Percentiles rank a stretch among this genome's conserved stretches.
Conservation (phyloP, 2,113 vertebrate genomes). For the Oxygymnocypris stewartii region DNA sequence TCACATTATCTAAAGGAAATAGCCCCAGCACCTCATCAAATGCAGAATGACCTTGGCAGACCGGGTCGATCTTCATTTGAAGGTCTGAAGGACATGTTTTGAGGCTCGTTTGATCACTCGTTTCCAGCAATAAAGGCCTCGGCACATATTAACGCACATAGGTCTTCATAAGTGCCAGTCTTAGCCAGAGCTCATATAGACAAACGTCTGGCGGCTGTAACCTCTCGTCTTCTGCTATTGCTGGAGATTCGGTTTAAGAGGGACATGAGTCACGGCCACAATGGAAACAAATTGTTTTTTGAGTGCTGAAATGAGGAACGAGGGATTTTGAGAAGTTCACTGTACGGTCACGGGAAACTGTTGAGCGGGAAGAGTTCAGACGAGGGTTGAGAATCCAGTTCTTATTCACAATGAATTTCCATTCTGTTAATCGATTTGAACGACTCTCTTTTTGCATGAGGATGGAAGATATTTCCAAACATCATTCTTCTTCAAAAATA, state of each 20-base stretch:
- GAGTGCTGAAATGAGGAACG: slow-evolving; percentile 1
- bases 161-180: slow-evolving; percentile 74
- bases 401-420: neutral
- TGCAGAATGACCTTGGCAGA: slow-evolving; percentile 47
- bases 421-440: neutral
- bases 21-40: neutral
- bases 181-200: slow-evolving; percentile 67
- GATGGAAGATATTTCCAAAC: neutral
- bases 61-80: slow-evolving; percentile 42
- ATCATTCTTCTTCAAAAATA: neutral
- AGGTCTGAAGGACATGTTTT: slow-evolving; percentile 51
- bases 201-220: slow-evolving; percentile 59
- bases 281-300: slow-evolving; percentile 16
- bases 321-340: neutral
- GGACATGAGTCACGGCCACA: slow-evolving; percentile 12
- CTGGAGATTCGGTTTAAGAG: slow-evolving; percentile 39
- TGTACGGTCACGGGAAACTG: neutral
- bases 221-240: slow-evolving; percentile 47
- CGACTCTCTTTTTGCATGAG: neutral
- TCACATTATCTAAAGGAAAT: neutral
- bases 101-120: slow-evolving; percentile 45
- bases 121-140: slow-evolving; percentile 56
- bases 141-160: slow-evolving; percentile 71
- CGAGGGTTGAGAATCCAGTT: neutral
- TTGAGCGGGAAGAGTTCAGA: neutral